Evolutionary conservation across 2,797 vertebrate genomes (phyloP).

Genomic region (Acrossocheilus fasciatus): DNA sequence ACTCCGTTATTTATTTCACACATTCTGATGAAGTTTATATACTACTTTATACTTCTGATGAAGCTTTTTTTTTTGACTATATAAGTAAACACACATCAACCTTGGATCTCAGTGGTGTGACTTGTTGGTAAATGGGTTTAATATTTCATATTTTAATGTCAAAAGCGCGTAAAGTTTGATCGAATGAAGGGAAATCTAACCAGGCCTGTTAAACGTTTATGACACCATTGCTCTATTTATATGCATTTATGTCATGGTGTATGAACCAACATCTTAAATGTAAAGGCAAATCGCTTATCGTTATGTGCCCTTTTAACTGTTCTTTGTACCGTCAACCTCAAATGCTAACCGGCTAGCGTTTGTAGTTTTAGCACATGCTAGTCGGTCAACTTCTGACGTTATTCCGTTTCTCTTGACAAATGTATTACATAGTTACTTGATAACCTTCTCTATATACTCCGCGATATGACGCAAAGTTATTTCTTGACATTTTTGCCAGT

Average conservation of each 20-base stretch:
- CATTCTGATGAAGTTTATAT: too few relatives aligned
- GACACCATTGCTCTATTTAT: not conserved
- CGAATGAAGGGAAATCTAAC: not conserved
- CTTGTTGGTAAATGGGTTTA: not conserved
- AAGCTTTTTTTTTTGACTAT: not conserved
- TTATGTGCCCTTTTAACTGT: not conserved
- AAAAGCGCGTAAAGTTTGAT: not conserved
- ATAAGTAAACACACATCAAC: not conserved
- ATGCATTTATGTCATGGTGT: not conserved
- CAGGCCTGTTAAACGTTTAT: not conserved
- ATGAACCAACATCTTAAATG: not conserved
- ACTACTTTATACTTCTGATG: too few relatives aligned
- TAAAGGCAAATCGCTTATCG: not conserved
- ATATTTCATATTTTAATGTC: not conserved
- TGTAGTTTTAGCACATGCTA: conserved; percentile 18
- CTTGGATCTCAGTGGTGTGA: not conserved
- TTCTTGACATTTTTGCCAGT: not conserved
- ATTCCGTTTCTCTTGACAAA: not conserved
- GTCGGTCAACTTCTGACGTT: not conserved
- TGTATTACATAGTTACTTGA: not conserved
- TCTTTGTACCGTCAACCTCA: not conserved
- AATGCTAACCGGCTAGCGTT: conserved; percentile 27
- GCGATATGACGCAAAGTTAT: not conserved
- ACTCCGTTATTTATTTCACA: not conserved
- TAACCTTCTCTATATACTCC: not conserved